These are phyloP conservation scores for Xyrichtys novacula DNA, from an alignment of 2,797 vertebrate genomes.

Conservation along the genomic window DNA sequence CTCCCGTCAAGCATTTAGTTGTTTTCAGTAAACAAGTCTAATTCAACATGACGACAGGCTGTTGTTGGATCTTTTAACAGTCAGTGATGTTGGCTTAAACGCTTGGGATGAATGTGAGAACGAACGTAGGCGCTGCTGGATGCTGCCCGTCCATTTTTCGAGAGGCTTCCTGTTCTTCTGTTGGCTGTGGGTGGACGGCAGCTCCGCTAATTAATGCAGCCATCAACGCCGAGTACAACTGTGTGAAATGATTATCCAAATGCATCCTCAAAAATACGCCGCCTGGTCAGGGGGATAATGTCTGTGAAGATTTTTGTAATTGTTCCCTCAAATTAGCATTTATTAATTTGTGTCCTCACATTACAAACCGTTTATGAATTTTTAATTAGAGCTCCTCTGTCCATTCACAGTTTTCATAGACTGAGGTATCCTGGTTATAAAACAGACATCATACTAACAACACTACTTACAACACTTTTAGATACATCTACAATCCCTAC, in stretches of 20 bases:
- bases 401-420: neutral
- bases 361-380: neutral
- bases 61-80: constrained; percentile 43
- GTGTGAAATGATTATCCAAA: constrained; percentile 48
- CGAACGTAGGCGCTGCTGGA: constrained; percentile 55
- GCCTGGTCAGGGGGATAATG: constrained; percentile 13
- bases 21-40: constrained; percentile 57
- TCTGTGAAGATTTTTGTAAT: neutral
- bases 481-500: too few species aligned
- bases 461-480: too few species aligned
- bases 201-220: constrained; percentile 63
- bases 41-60: constrained; percentile 39
- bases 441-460: neutral
- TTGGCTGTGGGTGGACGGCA: constrained; percentile 52
- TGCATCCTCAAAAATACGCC: constrained; percentile 21
- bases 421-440: too few species aligned
- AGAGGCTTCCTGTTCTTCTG: constrained; percentile 46
- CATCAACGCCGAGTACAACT: constrained; percentile 38
- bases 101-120: constrained; percentile 35
- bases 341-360: constrained; percentile 11
- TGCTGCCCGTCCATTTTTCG: constrained; percentile 46
- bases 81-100: constrained; percentile 31
- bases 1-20: constrained; percentile 41
- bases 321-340: constrained; percentile 25
- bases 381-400: neutral